Evolutionary conservation across 1,140 invertebrate genomes (phyloP).

Genomic region (Danaus plexippus): DNA sequence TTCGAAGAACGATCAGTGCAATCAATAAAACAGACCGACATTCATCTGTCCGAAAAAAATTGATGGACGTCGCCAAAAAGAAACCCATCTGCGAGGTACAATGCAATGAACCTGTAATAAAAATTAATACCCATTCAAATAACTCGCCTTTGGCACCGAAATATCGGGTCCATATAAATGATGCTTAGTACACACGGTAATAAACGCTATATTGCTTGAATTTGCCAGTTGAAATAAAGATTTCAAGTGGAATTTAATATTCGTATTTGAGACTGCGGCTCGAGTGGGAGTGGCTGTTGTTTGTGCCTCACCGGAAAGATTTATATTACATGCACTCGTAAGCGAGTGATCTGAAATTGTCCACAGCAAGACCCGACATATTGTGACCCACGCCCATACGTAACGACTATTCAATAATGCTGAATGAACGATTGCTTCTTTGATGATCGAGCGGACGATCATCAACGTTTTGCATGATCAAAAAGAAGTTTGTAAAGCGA

Average conservation of each 20-base stretch:
- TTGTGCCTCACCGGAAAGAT: constrained; percentile 68
- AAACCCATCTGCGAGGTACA: constrained; percentile 51
- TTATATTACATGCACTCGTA: constrained; percentile 69
- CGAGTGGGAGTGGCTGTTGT: constrained; percentile 66
- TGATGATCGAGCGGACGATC: constrained; percentile 59
- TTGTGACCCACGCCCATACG: constrained; percentile 62
- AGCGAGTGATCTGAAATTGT: constrained; percentile 68
- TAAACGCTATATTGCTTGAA: constrained; percentile 52
- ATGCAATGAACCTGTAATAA: constrained; percentile 64
- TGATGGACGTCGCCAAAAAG: constrained; percentile 55
- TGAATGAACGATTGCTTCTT: constrained; percentile 68
- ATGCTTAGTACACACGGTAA: constrained; percentile 35
- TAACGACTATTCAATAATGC: constrained; percentile 68
- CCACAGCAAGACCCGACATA: constrained; percentile 39
- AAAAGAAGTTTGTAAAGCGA: constrained; percentile 62
- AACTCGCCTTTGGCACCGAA: constrained; percentile 32
- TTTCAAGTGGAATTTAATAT: constrained; percentile 69
- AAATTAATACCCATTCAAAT: constrained; percentile 66
- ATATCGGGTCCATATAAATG: constrained; percentile 26
- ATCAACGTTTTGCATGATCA: constrained; percentile 41
- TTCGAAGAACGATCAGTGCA: constrained; percentile 41
- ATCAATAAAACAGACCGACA: constrained; percentile 49
- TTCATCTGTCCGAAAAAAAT: constrained; percentile 59
- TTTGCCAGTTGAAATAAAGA: constrained; percentile 57
- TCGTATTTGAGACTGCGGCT: constrained; percentile 57